Conservation (phyloP, 1,140 invertebrate genomes). For the Trichonephila inaurata region DNA sequence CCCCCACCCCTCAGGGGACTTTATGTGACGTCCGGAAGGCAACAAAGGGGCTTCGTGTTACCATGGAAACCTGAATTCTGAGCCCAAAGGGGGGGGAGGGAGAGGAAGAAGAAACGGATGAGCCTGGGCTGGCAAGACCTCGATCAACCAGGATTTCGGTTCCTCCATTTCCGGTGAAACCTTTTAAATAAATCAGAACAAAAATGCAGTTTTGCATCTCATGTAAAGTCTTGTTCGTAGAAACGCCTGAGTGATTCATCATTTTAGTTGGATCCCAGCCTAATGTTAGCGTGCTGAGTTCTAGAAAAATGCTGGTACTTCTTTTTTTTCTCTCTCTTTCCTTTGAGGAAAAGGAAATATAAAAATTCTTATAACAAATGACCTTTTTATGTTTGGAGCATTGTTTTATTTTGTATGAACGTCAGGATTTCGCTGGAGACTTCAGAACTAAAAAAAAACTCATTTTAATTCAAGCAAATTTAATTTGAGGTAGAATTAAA, state of each 20-base stretch:
- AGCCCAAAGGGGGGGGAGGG: neutral
- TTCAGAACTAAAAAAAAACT: neutral
- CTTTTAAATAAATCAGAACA: conserved; percentile 49
- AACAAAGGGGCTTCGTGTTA: conserved; percentile 57
- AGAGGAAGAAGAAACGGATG: neutral
- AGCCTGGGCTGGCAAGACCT: neutral
- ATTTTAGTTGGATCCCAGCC: neutral
- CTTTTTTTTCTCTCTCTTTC: neutral
- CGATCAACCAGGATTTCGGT: neutral
- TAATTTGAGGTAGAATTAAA: neutral
- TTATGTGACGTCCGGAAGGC: conserved; percentile 52
- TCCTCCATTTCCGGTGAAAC: conserved; percentile 1
- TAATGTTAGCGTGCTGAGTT: neutral
- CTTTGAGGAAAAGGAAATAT: neutral
- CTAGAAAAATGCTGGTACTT: neutral
- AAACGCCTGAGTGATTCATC: neutral
- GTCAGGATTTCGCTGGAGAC: neutral
- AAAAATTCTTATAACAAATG: neutral
- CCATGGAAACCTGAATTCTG: conserved; percentile 28
- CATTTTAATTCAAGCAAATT: neutral
- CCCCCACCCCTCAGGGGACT: neutral
- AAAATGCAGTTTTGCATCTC: conserved; percentile 7
- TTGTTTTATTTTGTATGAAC: neutral
- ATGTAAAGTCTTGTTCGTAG: conserved; percentile 7
- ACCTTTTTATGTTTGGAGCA: neutral